Evolutionary conservation across 2,888 invertebrate species (phyloP), one percentile per base, ranked within the genome.

Genomic region (Dryocosmus kuriphilus): DNA sequence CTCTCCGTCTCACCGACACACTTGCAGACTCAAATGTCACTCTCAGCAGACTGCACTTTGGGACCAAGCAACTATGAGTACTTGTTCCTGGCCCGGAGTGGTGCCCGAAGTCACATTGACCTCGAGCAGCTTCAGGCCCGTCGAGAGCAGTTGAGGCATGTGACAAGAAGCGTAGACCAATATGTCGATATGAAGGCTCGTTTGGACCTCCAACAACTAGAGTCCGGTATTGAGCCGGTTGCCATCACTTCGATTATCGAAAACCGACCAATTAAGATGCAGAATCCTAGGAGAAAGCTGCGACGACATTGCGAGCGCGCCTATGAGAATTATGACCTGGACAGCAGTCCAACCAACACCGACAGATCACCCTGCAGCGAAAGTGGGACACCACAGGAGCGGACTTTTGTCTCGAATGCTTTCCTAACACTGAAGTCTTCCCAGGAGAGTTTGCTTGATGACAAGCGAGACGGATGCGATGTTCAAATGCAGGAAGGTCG

Each of bases 1-100:
- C 93, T 97, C 77, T 96, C 97, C 19, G 96, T 97, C 80, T 97
- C 97, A 24, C 97, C 97, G 32, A 97, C 97, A 38, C 97, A 97
- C 89, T 90, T 94, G 71, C 93, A 94, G 83, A 92, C 92, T 14
- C 93, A 94, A 55, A 93, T 94, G 93, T 93, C 94, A 5, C 89
- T 93, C 80, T 93, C 93, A 0, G 93, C 93, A 2, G 94, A 94
- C 82, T 89, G 91, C 67, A 92, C 92, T 60, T 91, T 93, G 71
- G 94, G 94, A 80, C 94, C 94, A 88, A 94, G 94, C 90, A 95
- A 95, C 90, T 94, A 94, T 90, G 95, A 95, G 88, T 94, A 94
- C 86, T 90, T 94, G 81, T 94, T 93, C 90, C 90, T 95, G 80
- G 94, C 94, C 0, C 94, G 95, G 84, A 94, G 94, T 84, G 94